Percentiles rank a stretch among this genome's conserved stretches.
Evolutionary conservation across 2,888 invertebrate genomes (phyloP).

Genomic region (Ectemnius continuus): DNA sequence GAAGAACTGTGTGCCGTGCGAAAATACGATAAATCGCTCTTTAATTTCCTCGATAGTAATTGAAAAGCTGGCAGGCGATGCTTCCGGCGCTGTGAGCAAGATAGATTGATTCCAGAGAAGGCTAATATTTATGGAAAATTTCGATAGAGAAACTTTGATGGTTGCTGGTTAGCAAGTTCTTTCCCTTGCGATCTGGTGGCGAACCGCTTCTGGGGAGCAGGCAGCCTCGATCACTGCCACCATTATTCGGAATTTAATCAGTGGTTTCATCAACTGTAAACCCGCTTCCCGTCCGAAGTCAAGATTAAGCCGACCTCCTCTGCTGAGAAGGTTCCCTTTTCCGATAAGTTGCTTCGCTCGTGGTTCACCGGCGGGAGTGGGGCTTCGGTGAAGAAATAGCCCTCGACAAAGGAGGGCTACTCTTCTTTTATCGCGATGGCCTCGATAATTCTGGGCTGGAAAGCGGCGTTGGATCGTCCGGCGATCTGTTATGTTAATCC

Average conservation of each 20-base stretch:
- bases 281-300: conserved; percentile 8
- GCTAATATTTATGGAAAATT: too few relatives aligned
- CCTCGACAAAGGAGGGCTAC: conserved; percentile 28
- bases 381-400: conserved; percentile 38
- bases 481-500: conserved; percentile 70
- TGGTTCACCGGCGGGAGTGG: conserved; percentile 14
- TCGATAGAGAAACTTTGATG: too few relatives aligned
- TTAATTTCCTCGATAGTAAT: too few relatives aligned
- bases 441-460: conserved; percentile 59
- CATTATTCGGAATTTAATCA: conserved; percentile 29
- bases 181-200: too few relatives aligned
- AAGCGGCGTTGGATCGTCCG: conserved; percentile 53
- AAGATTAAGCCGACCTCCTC: conserved; percentile 41
- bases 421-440: conserved; percentile 63
- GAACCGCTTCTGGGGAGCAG: too few relatives aligned
- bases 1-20: too few relatives aligned
- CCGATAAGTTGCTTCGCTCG: conserved; percentile 25
- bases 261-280: conserved; percentile 32
- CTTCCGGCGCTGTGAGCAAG: too few relatives aligned
- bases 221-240: background rate
- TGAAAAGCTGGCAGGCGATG: too few relatives aligned
- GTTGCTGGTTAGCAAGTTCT: too few relatives aligned
- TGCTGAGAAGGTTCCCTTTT: conserved; percentile 19
- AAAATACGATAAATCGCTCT: too few relatives aligned
- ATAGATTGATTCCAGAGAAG: too few relatives aligned